Conservation (phyloP, 2,113 vertebrate species). For the Halichoeres trimaculatus region DNA sequence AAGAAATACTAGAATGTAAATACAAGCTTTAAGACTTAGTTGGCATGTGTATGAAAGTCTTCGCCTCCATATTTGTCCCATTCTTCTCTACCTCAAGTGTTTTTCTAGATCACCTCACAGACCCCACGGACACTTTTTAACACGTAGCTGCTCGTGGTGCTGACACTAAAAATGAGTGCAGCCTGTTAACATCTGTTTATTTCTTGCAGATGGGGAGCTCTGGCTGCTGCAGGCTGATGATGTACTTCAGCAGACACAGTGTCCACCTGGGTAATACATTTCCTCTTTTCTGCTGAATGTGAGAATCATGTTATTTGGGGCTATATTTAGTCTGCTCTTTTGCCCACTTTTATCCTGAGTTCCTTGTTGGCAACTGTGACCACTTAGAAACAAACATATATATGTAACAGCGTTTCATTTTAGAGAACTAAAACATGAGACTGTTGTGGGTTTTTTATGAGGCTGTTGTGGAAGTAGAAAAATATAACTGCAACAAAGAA, state of each 20-base stretch:
- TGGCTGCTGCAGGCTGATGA: slow-evolving; percentile 83
- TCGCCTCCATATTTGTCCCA: no score
- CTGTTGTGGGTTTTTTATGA: slow-evolving; percentile 1
- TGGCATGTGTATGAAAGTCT: no score
- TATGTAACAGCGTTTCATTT: background rate
- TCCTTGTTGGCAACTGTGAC: slow-evolving; percentile 12
- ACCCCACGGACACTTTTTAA: no score
- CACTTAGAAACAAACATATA: background rate
- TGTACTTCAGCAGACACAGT: slow-evolving; percentile 76
- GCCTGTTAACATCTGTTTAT: slow-evolving; percentile 12
- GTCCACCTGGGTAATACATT: slow-evolving; percentile 88
- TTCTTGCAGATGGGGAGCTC: slow-evolving; percentile 71
- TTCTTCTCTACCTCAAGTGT: no score
- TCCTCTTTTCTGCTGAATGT: slow-evolving; percentile 20
- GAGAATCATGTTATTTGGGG: slow-evolving; percentile 11
- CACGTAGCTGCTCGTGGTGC: no score
- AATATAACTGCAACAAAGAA: slow-evolving; percentile 37
- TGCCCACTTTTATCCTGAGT: slow-evolving; percentile 32
- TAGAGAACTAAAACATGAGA: slow-evolving; percentile 33
- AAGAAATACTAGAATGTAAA: no score
- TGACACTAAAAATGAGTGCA: background rate
- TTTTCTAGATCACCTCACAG: no score
- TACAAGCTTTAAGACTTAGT: no score
- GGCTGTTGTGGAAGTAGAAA: slow-evolving; percentile 7
- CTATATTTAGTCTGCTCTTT: background rate